phyloP scores from a whole-genome alignment of 2,113 vertebrate genomes.

The Prinia subflava region DNA sequence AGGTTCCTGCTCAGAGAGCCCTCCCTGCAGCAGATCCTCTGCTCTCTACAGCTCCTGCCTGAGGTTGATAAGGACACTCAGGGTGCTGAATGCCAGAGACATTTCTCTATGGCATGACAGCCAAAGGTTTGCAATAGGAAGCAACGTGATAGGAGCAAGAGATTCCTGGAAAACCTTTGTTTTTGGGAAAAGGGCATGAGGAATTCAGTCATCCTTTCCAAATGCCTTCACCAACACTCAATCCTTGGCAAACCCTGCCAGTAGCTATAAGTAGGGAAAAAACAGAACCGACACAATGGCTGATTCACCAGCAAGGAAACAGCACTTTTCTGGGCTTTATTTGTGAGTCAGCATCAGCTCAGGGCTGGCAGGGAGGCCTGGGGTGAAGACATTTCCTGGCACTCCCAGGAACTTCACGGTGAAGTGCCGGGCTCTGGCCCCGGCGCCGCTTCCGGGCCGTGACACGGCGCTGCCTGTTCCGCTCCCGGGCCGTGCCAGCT shows the following conservation, averaged over 20 bases:
- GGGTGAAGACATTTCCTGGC: slow-evolving; percentile 54
- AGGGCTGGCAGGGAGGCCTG: not conserved
- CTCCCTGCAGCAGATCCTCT: not conserved
- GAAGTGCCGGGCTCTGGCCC: not conserved
- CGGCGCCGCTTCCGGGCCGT: not conserved
- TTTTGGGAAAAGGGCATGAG: slow-evolving; percentile 15
- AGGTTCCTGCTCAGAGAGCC: not conserved
- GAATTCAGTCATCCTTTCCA: slow-evolving; percentile 45
- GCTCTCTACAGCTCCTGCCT: not conserved
- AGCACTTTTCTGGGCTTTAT: slow-evolving; percentile 27
- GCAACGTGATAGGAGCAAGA: not conserved
- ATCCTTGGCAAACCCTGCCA: not conserved
- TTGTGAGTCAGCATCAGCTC: slow-evolving; percentile 59
- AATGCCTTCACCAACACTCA: slow-evolving; percentile 41
- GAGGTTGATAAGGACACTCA: not conserved
- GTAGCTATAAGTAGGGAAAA: slow-evolving; percentile 19
- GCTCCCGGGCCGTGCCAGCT: not conserved
- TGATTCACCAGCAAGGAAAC: slow-evolving; percentile 56
- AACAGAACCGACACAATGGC: slow-evolving; percentile 30
- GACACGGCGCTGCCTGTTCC: not conserved
- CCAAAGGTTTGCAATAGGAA: not conserved
- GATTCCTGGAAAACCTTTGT: not conserved
- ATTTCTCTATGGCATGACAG: not conserved
- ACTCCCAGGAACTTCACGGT: not conserved
- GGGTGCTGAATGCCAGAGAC: not conserved